Base-by-base conservation (phyloP, 2,797 vertebrate species). In the Alectoris magna region DNA sequence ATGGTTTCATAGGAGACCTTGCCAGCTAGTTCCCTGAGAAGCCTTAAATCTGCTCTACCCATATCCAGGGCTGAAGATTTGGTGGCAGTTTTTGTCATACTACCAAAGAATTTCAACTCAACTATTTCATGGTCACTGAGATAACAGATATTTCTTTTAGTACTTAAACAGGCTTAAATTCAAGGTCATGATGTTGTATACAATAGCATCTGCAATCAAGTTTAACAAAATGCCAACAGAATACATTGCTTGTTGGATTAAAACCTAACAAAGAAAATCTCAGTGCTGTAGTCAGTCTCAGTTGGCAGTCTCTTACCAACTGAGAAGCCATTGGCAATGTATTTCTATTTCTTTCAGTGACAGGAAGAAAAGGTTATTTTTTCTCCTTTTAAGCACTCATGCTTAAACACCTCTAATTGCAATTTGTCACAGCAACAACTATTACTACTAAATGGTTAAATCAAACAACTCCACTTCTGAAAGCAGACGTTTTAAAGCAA, bases 371-470 rank as follows among this genome's bases (percentile, higher is more conserved):
- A 72, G 4, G 4, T 11, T 71, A 26, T 5, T 70, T 67, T 21
- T 60, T 16, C 64, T 82, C 34, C 22, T 62, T 34, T 81, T 90
- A 63, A 84, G 67, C 24, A 22, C 6, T 74, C 6, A 1, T 66
- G n/a, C 69, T 68, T 86, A 2, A 90, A 86, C 23, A 70, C 17
- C 27, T 51, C 62, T 31, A 71, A 38, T 4, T 86, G 53, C 23
- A 41, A 60, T 79, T 79, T 88, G 86, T 29, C 41, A 64, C 51
- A 88, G 62, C 49, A 85, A 66, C 38, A 41, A 24, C 22, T 75
- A 29, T 56, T 51, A 59, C 46, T 73, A 75, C 41, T 64, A 93
- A 82, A 91, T 7, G 53, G 93, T 92, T 93, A 93, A 93, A 74
- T n/a, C 38, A 27, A 91, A 43, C 55, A 75, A 70, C 73, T 18